These are phyloP conservation scores for Festucalex cinctus DNA, from an alignment of 2,113 vertebrate species.

Conservation along the genomic window DNA sequence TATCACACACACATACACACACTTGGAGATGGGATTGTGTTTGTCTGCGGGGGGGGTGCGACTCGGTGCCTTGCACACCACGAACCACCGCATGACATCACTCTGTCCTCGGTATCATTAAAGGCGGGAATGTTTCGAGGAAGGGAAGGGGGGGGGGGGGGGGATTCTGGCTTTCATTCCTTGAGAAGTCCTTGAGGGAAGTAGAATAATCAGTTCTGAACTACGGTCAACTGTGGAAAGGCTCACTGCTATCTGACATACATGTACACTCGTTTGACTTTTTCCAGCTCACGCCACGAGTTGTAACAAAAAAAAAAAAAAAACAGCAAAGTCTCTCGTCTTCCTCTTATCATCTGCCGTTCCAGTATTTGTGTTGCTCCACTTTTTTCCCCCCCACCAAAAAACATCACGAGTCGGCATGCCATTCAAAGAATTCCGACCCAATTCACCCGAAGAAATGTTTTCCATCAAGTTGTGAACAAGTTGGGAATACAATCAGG, in stretches of 20 bases:
- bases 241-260: slow-evolving; percentile 60
- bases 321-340: slow-evolving; percentile 49
- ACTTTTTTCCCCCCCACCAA: slow-evolving; percentile 46
- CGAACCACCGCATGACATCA: slow-evolving; percentile 65
- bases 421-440: slow-evolving; percentile 65
- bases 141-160: too few relatives aligned
- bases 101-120: slow-evolving; percentile 61
- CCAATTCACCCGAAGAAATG: slow-evolving; percentile 51
- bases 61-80: slow-evolving; percentile 71
- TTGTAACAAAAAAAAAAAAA: slow-evolving; percentile 49
- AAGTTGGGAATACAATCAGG: slow-evolving; percentile 26
- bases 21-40: slow-evolving; percentile 40
- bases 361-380: slow-evolving; percentile 69
- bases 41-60: slow-evolving; percentile 47
- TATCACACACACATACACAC: slow-evolving; percentile 31
- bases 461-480: slow-evolving; percentile 48
- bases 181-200: slow-evolving; percentile 60
- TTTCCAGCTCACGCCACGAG: slow-evolving; percentile 51
- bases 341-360: slow-evolving; percentile 64
- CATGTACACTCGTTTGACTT: slow-evolving; percentile 43
- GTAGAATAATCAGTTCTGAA: slow-evolving; percentile 61
- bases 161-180: slow-evolving; percentile 65
- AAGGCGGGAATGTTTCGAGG: slow-evolving; percentile 46
- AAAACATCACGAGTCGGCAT: slow-evolving; percentile 62
- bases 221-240: slow-evolving; percentile 58